Evolutionary conservation across 1,140 invertebrate species (phyloP).

Genomic region (Cotesia vestalis): DNA sequence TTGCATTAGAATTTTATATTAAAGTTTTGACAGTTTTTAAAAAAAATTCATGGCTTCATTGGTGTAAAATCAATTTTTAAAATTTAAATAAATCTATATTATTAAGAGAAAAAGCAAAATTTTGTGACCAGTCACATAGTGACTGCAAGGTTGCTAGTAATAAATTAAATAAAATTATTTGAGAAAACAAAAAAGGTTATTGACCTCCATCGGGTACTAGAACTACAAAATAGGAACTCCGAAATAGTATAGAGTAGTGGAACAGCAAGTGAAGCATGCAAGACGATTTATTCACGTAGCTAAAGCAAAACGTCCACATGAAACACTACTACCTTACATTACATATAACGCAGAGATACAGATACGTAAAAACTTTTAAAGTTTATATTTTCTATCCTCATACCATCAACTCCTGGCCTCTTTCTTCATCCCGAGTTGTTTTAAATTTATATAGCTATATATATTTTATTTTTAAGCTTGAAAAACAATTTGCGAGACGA

Average conservation of each 20-base stretch:
- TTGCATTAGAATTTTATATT: too few species aligned
- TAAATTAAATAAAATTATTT: conserved; percentile 2
- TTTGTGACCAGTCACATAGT: too few species aligned
- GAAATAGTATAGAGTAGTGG: conserved; percentile 2
- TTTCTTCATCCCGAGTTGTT: not conserved
- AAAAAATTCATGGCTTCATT: too few species aligned
- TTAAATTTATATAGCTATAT: too few species aligned
- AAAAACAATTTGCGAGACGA: conserved; percentile 19
- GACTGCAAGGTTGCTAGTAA: too few species aligned
- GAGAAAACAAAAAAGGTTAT: conserved; percentile 10
- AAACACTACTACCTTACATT: conserved; percentile 20
- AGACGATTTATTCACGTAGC: conserved; percentile 32
- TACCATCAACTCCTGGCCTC: not conserved
- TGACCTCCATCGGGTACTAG: not conserved
- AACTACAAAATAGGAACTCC: too few species aligned
- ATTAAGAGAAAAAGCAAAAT: too few species aligned
- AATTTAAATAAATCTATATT: too few species aligned
- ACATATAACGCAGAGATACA: conserved; percentile 14
- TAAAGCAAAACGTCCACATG: conserved; percentile 25
- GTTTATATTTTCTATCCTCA: not conserved
- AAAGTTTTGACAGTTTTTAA: too few species aligned
- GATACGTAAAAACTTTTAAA: conserved; percentile 27
- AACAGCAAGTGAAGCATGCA: conserved; percentile 7
- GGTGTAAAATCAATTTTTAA: too few species aligned
- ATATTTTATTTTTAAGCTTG: not conserved